phyloP scores from a whole-genome alignment of 2,797 vertebrate species.

The Pseudochaenichthys georgianus region DNA sequence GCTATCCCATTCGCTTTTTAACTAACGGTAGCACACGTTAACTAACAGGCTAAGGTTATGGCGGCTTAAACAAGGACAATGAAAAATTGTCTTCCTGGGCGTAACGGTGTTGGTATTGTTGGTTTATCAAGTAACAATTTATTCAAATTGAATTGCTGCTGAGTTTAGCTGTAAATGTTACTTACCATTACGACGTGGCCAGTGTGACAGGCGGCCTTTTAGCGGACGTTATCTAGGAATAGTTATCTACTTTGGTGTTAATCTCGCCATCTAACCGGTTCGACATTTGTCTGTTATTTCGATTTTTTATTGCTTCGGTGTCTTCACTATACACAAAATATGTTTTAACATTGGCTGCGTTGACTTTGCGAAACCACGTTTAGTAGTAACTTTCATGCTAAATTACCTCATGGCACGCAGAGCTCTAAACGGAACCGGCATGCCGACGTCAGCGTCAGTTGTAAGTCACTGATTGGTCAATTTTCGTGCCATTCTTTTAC shows the following conservation, averaged over 20 bases:
- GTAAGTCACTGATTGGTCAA: constrained; percentile 46
- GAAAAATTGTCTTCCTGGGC: fast-evolving
- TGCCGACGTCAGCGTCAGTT: constrained; percentile 25
- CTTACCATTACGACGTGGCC: constrained; percentile 42
- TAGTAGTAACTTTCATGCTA: neutral
- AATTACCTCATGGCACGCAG: constrained; percentile 67
- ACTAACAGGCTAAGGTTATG: neutral
- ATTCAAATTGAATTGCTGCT: fast-evolving
- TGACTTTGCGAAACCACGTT: neutral
- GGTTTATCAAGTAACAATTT: neutral
- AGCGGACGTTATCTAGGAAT: constrained; percentile 1
- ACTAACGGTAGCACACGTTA: too few species aligned
- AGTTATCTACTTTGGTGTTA: neutral
- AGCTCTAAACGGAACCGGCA: constrained; percentile 70
- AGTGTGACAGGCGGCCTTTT: neutral
- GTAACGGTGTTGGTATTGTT: neutral
- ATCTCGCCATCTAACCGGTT: neutral
- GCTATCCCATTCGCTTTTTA: neutral
- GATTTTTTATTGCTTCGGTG: fast-evolving
- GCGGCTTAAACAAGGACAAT: constrained; percentile 3
- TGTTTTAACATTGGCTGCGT: neutral
- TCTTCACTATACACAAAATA: fast-evolving
- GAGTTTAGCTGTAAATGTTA: neutral
- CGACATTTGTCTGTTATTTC: fast-evolving
- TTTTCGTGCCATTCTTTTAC: neutral